A percentile compares a stretch with the other conserved stretches of the same genome.
Conservation (phyloP, 1,140 invertebrate genomes). For the Ephestia elutella region DNA sequence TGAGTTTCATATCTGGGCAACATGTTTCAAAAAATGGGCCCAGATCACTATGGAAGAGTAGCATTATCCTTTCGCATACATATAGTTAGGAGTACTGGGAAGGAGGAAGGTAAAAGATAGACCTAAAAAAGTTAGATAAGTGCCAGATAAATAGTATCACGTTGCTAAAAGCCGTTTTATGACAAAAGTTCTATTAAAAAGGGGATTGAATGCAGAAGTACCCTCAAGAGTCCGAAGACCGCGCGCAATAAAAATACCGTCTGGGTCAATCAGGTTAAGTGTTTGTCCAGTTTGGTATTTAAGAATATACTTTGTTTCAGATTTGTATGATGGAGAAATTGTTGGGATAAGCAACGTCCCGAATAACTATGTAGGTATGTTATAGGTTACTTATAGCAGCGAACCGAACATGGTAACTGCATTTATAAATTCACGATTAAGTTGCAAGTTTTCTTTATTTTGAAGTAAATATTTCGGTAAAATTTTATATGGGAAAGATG, state of each 20-base stretch:
- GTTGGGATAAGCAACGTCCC: not conserved
- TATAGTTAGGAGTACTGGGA: too few relatives aligned
- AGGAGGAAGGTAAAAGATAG: too few relatives aligned
- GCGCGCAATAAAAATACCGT: conserved; percentile 62
- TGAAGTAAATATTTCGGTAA: too few relatives aligned
- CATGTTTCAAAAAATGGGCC: too few relatives aligned
- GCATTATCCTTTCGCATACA: too few relatives aligned
- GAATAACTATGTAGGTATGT: not conserved
- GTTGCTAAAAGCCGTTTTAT: conserved; percentile 22
- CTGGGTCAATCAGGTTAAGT: conserved; percentile 68
- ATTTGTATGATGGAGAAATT: not conserved
- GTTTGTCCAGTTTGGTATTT: conserved; percentile 52
- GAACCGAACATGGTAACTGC: not conserved
- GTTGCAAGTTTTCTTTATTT: too few relatives aligned
- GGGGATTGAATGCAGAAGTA: conserved; percentile 26
- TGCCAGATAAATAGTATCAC: conserved; percentile 5
- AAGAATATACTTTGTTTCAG: not conserved
- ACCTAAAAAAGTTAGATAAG: too few relatives aligned
- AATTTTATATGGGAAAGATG: too few relatives aligned
- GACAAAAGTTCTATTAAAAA: conserved; percentile 20
- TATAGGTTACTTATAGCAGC: not conserved
- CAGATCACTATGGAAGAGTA: too few relatives aligned
- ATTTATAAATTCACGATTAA: not conserved
- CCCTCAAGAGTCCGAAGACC: conserved; percentile 21
- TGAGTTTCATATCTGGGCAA: too few relatives aligned